Evolutionary conservation across 1,140 invertebrate species (phyloP).

Genomic region (silkworm (Bombyx mori)): DNA sequence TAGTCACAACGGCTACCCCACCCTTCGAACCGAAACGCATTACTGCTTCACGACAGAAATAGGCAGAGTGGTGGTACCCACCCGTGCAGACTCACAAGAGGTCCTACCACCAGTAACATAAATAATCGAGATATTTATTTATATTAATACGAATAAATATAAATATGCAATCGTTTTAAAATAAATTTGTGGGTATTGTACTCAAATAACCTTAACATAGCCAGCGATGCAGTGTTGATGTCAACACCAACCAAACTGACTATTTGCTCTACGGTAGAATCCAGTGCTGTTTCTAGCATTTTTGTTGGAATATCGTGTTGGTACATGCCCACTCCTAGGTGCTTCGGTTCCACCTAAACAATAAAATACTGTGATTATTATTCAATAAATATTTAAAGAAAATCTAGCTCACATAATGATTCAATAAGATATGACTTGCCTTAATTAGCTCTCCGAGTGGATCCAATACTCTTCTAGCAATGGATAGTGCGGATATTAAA

Average conservation of each 20-base stretch:
- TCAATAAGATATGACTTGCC: constrained; percentile 37
- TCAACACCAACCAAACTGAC: constrained; percentile 95
- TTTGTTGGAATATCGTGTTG: constrained; percentile 91
- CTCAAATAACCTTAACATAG: constrained; percentile 78
- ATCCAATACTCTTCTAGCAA: constrained; percentile 89
- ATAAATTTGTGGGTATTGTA: background rate
- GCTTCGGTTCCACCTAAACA: constrained; percentile 83
- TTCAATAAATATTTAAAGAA: no score
- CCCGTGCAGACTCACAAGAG: no score
- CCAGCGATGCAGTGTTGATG: constrained; percentile 86
- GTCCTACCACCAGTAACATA: no score
- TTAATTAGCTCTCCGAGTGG: constrained; percentile 93
- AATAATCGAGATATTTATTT: no score
- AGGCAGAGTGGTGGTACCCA: no score
- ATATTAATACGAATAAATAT: no score
- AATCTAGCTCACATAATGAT: no score
- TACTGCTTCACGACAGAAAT: no score
- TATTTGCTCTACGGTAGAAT: constrained; percentile 84
- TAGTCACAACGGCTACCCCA: no score
- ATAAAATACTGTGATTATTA: background rate
- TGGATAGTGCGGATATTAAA: constrained; percentile 88
- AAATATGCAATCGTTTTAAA: no score
- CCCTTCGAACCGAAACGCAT: no score
- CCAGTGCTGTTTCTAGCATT: constrained; percentile 79
- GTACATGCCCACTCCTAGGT: constrained; percentile 93